Evolutionary conservation across 2,888 invertebrate genomes (phyloP).

Genomic region (Platycheirus albimanus): DNA sequence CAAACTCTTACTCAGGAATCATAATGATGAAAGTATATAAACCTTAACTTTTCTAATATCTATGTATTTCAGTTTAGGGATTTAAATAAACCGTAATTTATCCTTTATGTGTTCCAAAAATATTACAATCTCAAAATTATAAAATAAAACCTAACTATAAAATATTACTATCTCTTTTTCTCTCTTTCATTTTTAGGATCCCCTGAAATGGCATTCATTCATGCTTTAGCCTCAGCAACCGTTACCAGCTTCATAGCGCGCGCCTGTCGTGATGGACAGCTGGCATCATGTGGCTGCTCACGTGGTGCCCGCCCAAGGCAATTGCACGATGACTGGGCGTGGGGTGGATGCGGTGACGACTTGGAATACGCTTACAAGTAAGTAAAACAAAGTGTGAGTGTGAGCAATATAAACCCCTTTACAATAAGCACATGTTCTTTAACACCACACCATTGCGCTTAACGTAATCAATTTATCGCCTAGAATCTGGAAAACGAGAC

Average conservation of each 20-base stretch:
- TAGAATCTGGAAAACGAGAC: slow-evolving; percentile 52
- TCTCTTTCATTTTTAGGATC: slow-evolving; percentile 84
- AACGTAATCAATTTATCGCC: slow-evolving; percentile 69
- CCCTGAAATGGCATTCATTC: slow-evolving; percentile 94
- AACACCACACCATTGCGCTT: slow-evolving; percentile 31
- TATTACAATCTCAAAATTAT: too few relatives aligned
- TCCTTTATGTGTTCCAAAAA: too few relatives aligned
- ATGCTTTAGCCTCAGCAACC: slow-evolving; percentile 94
- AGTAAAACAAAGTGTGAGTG: slow-evolving; percentile 80
- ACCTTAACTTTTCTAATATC: too few relatives aligned
- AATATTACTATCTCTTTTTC: slow-evolving; percentile 10
- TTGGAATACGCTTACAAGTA: slow-evolving; percentile 97
- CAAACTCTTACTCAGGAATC: too few relatives aligned
- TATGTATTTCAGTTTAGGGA: too few relatives aligned
- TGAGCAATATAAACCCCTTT: slow-evolving; percentile 36
- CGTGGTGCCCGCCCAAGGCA: slow-evolving; percentile 91
- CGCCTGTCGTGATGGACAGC: slow-evolving; percentile 94
- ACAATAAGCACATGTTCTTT: slow-evolving; percentile 31
- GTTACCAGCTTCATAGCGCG: slow-evolving; percentile 94
- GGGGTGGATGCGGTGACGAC: slow-evolving; percentile 99
- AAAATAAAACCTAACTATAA: background rate
- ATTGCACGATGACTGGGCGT: slow-evolving; percentile 95
- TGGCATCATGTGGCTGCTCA: slow-evolving; percentile 95
- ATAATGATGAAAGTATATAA: too few relatives aligned
- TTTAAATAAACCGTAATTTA: too few relatives aligned